Evolutionary conservation across 2,888 invertebrate genomes (phyloP), one percentile per base, ranked within the genome.

Genomic region (Furcula furcula): DNA sequence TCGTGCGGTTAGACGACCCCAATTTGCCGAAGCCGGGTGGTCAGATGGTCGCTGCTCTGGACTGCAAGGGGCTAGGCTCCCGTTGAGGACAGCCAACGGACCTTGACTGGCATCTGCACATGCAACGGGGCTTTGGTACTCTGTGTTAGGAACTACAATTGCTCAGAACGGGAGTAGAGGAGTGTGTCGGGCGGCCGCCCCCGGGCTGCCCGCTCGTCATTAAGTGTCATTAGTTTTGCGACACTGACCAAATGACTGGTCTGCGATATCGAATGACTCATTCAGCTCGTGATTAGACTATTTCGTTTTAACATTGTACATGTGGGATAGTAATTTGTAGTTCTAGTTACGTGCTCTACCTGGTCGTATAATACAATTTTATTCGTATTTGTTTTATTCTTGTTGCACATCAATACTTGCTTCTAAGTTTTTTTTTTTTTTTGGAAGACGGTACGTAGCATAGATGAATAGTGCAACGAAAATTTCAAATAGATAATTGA

Each of bases 141-240:
- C 20, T 33, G 52, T 34, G 23, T 57, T 72, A 82, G 55, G 68
- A 69, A 38, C 46, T 48, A 73, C 42, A 59, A 52, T 76, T 40
- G 65, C 40, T 12, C 46, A 51, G 31, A 52, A 30, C 25, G 46
- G 40, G 33, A 34, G 56, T 40, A 59, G 41, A 32, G 31, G 40
- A 46, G 54, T 38, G 42, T 54, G 63, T 59, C 63, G 42, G 31
- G 43, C 53, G 46, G 51, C 46, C 56, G 68, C 65, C 65, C 75
- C 71, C 70, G 11, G 10, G 65, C 73, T 67, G 71, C 62, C 66
- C 73, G 65, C 76, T 70, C 76, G 77, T 85, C 86, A 88, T 88
- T 88, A 87, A 82, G 84, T 87, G 84, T 84, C 86, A 87, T 88
- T 88, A 88, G 86, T 86, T 87, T 86, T 85, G 87, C 87, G 86